Evolutionary conservation across 1,140 invertebrate species (phyloP), one percentile per base, ranked within the genome.

Genomic region (Charaxes varanes): DNA sequence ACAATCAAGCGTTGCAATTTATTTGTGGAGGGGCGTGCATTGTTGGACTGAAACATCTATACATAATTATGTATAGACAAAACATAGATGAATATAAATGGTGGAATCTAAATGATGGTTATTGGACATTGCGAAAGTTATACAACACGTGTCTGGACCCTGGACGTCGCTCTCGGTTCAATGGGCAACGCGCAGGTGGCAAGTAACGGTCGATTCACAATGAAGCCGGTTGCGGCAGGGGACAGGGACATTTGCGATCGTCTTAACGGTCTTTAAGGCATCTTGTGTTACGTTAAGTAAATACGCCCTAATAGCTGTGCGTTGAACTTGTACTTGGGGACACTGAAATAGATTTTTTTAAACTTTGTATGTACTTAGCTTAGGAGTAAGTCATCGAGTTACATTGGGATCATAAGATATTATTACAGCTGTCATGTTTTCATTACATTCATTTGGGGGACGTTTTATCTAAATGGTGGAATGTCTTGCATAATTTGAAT

Each of bases 141-240:
- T 35, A 31, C 10, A 40, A 38, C 42, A 45, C 69, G 62, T 27
- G 68, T 62, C 54, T 57, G 63, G 53, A 48, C 57, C 50, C 53
- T 41, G n/a, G n/a, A n/a, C 55, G 78, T 73, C 74, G 67, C 70
- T 62, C 59, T 63, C 74, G 69, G 70, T 66, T 78, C 74, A 79
- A 48, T 82, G 69, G 59, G 69, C 66, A 53, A 45, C 41, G 43
- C 43, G 73, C 74, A 74, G 74, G 69, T 79, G 67, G 67, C 55
- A 58, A 50, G 57, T 70, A 79, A 74, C 70, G 76, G 69, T 74
- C 52, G 51, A 40, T 37, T 45, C 40, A 51, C 51, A 48, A 53
- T 57, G 38, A 41, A 45, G 41, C 36, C 44, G 41, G 45, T 48
- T 49, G 41, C 34, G 28, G 53, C 34, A 44, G 55, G 46, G 46